These are phyloP conservation scores for Paedocypris micromegethes DNA, from an alignment of 2,797 vertebrate species.

Conservation along the genomic window DNA sequence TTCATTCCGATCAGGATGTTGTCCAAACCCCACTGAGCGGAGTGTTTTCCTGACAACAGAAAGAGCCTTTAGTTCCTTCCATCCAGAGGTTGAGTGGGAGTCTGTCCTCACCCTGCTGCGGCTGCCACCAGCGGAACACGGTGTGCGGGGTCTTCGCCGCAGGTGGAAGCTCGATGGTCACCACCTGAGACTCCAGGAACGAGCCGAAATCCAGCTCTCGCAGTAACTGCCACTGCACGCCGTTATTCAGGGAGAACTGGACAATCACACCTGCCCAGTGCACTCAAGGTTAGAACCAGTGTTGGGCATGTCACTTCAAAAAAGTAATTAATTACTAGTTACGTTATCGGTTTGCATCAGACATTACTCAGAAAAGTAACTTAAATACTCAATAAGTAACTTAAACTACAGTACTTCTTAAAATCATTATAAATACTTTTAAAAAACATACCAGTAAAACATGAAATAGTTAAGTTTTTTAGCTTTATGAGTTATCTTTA, in stretches of 20 bases:
- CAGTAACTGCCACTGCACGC: constrained; percentile 87
- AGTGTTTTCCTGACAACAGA: constrained; percentile 78
- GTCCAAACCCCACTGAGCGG: constrained; percentile 94
- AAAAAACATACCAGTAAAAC: too few species aligned
- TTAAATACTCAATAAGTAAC: not conserved
- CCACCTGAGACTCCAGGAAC: constrained; percentile 89
- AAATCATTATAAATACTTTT: too few species aligned
- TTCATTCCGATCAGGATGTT: constrained; percentile 96
- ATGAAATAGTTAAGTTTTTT: too few species aligned
- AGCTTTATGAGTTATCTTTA: too few species aligned
- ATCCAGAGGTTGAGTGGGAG: not conserved
- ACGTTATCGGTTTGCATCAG: too few species aligned
- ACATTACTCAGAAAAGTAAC: too few species aligned
- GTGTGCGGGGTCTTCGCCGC: constrained; percentile 87
- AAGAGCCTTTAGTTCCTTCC: not conserved
- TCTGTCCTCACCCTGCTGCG: constrained; percentile 78
- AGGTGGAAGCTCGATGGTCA: constrained; percentile 89
- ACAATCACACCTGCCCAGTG: constrained; percentile 80
- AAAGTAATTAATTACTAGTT: too few species aligned
- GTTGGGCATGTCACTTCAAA: too few species aligned
- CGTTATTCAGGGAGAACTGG: constrained; percentile 93
- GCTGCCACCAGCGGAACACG: constrained; percentile 97
- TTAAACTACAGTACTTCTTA: not conserved
- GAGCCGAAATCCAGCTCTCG: constrained; percentile 91
- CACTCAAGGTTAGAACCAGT: too few species aligned